Base-by-base conservation (phyloP, 2,888 invertebrate species). In the Notodonta dromedarius region DNA sequence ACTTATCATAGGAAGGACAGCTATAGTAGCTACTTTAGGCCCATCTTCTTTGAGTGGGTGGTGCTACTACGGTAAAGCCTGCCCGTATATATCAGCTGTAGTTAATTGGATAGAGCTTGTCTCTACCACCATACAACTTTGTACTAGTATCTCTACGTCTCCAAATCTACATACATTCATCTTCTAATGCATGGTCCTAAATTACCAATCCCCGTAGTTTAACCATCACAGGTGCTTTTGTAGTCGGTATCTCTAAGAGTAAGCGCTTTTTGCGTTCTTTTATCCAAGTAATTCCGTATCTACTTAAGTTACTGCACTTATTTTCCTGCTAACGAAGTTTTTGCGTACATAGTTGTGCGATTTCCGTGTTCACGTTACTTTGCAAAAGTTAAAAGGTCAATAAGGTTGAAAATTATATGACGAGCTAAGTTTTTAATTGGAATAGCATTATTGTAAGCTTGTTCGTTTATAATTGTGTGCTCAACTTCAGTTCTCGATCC, bases 161-260 rank as follows among this genome's bases (percentile, higher is more conserved):
- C 39, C 14, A 12, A 56, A 44, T 56, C 16, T 56, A 56, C 44
- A 56, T 44, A 13, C 56, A 56, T 56, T 16, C 16, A 13, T 56
- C 44, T 44, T 44, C 56, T 56, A 56, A 56, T 44, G 16, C 24
- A 39, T 13, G 32, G 35, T 54, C 39, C 0, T 39, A 9, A 54
- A 54, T 39, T n/a, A 53, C 53, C 53, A 8, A 13, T 7, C n/a
- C 35, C n/a, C 6, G 24, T 1, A 1, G 24, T 24, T 24, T 24
- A 8, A 52, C 32, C 9, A 54, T 54, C 35, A 54, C 39, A 13
- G 46, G 5, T 46, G 44, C 44, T 46, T 46, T 5, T 3, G 13
- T 46, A n/a, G n/a, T 2, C 0, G 13, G 46, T 46, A 46, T 46
- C 14, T 16, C 9, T 50, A 16, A 8, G 5, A 3, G n/a, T 4